Percentiles rank a stretch among this genome's conserved stretches.
Evolutionary conservation across 2,797 vertebrate genomes (phyloP).

Genomic region (Sarcophilus harrisii): DNA sequence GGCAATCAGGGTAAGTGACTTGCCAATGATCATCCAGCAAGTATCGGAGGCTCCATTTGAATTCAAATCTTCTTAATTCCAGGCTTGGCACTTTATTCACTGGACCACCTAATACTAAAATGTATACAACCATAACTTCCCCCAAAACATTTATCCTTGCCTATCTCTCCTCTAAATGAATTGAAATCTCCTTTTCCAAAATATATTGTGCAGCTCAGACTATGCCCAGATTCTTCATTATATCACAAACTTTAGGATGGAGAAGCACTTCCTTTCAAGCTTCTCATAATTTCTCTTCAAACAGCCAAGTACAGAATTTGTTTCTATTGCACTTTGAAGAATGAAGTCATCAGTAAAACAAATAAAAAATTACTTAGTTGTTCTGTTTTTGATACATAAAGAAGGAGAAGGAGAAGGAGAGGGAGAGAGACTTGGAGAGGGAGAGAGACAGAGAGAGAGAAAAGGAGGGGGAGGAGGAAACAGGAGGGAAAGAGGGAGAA

Average conservation of each 20-base stretch:
- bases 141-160: neutral
- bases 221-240: neutral
- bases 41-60: neutral
- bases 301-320: neutral
- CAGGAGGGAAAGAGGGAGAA: too few relatives aligned
- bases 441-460: too few relatives aligned
- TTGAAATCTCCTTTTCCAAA: neutral
- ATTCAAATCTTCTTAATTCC: neutral
- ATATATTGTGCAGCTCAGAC: neutral
- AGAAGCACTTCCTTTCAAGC: neutral
- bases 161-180: neutral
- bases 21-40: neutral
- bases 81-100: neutral
- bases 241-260: neutral
- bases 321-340: neutral
- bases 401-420: too few relatives aligned
- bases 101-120: neutral
- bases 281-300: neutral
- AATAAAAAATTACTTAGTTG: neutral
- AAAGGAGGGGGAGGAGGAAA: too few relatives aligned
- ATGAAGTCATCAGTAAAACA: neutral
- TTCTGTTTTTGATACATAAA: neutral
- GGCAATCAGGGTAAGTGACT: neutral
- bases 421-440: too few relatives aligned
- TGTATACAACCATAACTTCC: neutral